A percentile compares a stretch with the other conserved stretches of the same genome.
Evolutionary conservation across 2,113 vertebrate genomes (phyloP).

Genomic region (Neoarius graeffei): DNA sequence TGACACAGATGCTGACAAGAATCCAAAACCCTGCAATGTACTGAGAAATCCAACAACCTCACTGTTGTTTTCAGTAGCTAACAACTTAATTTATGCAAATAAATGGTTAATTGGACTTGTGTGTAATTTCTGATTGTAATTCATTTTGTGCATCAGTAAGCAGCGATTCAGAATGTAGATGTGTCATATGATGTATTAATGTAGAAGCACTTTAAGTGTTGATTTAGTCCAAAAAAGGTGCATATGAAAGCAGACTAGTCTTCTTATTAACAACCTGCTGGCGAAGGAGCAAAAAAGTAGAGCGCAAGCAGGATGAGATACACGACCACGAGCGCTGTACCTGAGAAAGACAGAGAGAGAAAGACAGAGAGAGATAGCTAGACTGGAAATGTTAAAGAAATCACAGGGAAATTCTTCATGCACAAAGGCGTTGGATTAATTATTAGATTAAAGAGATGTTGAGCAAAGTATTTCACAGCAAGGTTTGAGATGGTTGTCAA

Average conservation of each 20-base stretch:
- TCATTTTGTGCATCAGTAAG: neutral
- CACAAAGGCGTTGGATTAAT: neutral
- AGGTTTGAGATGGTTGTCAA: neutral
- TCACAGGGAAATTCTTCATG: neutral
- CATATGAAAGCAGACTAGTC: neutral
- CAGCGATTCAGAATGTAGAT: neutral
- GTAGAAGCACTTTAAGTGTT: neutral
- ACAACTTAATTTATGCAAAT: neutral
- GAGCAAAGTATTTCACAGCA: neutral
- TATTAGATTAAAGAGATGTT: neutral
- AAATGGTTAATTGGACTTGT: neutral
- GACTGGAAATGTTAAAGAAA: neutral
- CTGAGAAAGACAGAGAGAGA: constrained; percentile 52
- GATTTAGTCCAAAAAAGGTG: neutral
- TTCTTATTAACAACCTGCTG: constrained; percentile 71
- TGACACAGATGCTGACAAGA: neutral
- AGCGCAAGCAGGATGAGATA: constrained; percentile 80
- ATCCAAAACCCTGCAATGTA: neutral
- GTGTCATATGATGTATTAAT: neutral
- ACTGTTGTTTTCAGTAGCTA: neutral
- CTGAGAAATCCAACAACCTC: neutral
- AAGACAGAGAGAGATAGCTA: neutral
- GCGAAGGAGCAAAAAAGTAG: constrained; percentile 81
- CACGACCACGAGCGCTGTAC: constrained; percentile 78
- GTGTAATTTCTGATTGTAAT: neutral